Base-by-base conservation (phyloP, 2,113 vertebrate species). In the Heteronetta atricapilla region DNA sequence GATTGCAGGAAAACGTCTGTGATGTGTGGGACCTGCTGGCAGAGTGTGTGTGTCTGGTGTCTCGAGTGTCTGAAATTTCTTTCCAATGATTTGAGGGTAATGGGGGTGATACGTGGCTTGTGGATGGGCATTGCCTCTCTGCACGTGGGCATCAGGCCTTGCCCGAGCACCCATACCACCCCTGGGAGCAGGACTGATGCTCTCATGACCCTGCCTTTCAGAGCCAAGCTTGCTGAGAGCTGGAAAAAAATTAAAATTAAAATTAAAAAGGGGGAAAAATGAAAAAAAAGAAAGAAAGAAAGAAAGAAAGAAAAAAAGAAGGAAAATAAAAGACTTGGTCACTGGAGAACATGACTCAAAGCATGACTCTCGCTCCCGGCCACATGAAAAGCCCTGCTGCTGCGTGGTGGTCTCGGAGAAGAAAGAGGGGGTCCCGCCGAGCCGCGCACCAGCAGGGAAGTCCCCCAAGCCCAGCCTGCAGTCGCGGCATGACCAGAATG, bases 371-470 rank as follows among this genome's bases (percentile, higher is more conserved):
- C 4, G 1, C 11, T 95, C 40, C 94, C 86, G 11, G 2, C 86
- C 75, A 95, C 85, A 89, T 93, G 90, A 96, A 96, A 96, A 96
- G 70, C 55, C 13, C 67, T 80, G 82, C 79, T 69, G 53, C 94
- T 82, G 63, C 3, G 0, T 63, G 90, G 94, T 86, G 76, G 94
- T 93, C 92, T 53, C 2, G 2, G 68, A 67, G 86, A 77, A 91
- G 88, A 91, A 94, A 96, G 59, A 16, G 74, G 70, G 29, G 38
- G 83, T 91, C 92, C 92, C 87, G 63, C 75, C 0, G 22, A 93
- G 90, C 86, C 1, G 2, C 38, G 34, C 86, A 28, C 40, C 91
- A 88, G 79, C 94, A 94, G 88, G 88, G 85, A 96, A 94, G 76
- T 74, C 79, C 89, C 87, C 53, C 64, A 58, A 4, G 72, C 13